Evolutionary conservation across 2,888 invertebrate species (phyloP), one percentile per base, ranked within the genome.

Genomic region (Embidobia sp.): DNA sequence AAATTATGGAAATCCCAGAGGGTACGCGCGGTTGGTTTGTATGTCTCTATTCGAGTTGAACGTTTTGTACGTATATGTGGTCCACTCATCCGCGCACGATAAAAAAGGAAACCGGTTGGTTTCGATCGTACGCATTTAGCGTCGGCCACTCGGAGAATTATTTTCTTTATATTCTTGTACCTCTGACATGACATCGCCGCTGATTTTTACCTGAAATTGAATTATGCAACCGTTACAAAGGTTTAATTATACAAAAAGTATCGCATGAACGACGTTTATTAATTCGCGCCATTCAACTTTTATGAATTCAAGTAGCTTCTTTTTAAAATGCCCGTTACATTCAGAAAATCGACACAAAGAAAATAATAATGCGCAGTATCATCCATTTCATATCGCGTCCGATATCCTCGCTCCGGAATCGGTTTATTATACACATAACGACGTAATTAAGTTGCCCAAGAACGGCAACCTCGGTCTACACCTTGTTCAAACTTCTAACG

Each of bases 1-100:
- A 87, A 87, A 87, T 88, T 87, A 87, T 87, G 87, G 86, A 87
- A 87, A 87, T 87, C 83, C 84, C 80, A 72, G 69, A 79, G 83
- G 80, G 79, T 81, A 78, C 69, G 77, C 76, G 77, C 78, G 77
- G 79, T 64, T 70, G 37, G 69, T 78, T 64, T 59, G 70, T 67
- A 8, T n/a, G n/a, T n/a, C n/a, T n/a, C n/a, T n/a, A n/a, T n/a
- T n/a, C n/a, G 6, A 22, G 6, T 3, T 22, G 22, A 4, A 22
- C 18, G 29, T 55, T 33, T 42, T 33, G 31, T 33, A 15, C 15
- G 33, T 48, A 10, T 44, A 70, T 51, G 13, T 59, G 55, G 55
- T 61, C 70, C 74, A 69, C 49, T 67, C 67, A 55, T 63, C 42
- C 35, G 63, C 35, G 63, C 16, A 15, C 48, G 61, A 51, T 55